Conservation (phyloP, 2,888 invertebrate species). For the Drosophila barbarae region DNA sequence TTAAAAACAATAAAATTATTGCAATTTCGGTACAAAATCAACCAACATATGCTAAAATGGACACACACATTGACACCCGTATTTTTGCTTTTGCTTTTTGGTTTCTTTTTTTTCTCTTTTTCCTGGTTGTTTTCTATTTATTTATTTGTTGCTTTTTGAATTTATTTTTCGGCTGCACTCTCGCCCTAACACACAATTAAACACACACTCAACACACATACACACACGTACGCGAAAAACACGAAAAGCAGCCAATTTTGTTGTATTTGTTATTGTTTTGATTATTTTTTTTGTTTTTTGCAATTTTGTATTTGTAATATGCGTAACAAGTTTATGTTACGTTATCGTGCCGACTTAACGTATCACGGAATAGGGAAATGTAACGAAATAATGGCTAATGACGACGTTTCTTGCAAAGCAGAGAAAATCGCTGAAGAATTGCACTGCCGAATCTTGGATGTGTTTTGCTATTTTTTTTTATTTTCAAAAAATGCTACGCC, state of each 20-base stretch:
- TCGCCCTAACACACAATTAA: slow-evolving; percentile 24
- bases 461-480: not conserved
- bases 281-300: slow-evolving; percentile 26
- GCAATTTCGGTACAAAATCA: slow-evolving; percentile 7
- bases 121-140: slow-evolving; percentile 27
- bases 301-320: slow-evolving; percentile 33
- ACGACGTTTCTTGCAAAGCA: slow-evolving; percentile 10
- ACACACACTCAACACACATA: slow-evolving; percentile 35
- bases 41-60: slow-evolving; percentile 32
- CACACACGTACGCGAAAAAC: slow-evolving; percentile 26
- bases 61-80: not conserved
- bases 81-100: slow-evolving; percentile 16
- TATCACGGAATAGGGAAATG: slow-evolving; percentile 15
- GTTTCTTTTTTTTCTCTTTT: slow-evolving; percentile 9
- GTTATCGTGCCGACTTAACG: slow-evolving; percentile 35
- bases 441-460: slow-evolving; percentile 10
- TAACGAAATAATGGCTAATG: slow-evolving; percentile 21
- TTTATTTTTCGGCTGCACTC: slow-evolving; percentile 28
- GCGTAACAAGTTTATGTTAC: slow-evolving; percentile 53
- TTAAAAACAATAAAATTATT: not conserved
- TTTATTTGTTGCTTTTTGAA: slow-evolving; percentile 21
- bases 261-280: slow-evolving; percentile 50
- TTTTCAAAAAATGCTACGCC: slow-evolving; percentile 17
- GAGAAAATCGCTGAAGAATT: slow-evolving; percentile 20
- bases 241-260: slow-evolving; percentile 44